These are phyloP conservation scores for Copidosoma aretas DNA, from an alignment of 2,888 invertebrate species.

Conservation along the genomic window DNA sequence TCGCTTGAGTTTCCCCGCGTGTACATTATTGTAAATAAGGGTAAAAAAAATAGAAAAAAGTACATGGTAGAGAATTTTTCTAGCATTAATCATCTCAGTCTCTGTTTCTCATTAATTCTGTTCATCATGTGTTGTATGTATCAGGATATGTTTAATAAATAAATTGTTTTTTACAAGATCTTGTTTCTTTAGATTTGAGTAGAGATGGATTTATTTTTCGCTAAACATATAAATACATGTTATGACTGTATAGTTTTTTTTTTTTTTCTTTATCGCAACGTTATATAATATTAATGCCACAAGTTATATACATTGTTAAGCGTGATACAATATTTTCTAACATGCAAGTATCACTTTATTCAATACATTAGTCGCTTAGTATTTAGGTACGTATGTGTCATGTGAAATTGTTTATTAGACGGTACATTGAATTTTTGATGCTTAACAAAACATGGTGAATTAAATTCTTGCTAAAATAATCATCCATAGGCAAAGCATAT, in stretches of 20 bases:
- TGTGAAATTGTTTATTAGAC: not conserved
- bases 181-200: not conserved
- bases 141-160: slow-evolving; percentile 14
- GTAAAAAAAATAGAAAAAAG: slow-evolving; percentile 18
- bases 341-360: not conserved
- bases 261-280: too few species aligned
- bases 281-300: too few species aligned
- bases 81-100: not conserved
- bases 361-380: not conserved
- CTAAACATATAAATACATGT: not conserved
- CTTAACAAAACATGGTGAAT: too few species aligned
- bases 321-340: not conserved
- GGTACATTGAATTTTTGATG: too few species aligned
- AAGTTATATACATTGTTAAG: not conserved
- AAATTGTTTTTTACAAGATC: slow-evolving; percentile 2
- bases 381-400: not conserved
- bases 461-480: not conserved
- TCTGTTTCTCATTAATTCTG: not conserved
- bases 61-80: slow-evolving; percentile 35
- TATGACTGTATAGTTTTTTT: too few species aligned
- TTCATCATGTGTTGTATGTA: slow-evolving; percentile 17
- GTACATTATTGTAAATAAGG: slow-evolving; percentile 42
- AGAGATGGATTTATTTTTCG: not conserved
- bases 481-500: not conserved
- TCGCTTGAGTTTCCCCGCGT: slow-evolving; percentile 57